Conservation (phyloP, 2,797 vertebrate genomes). For the Cirrhinus mrigala region DNA sequence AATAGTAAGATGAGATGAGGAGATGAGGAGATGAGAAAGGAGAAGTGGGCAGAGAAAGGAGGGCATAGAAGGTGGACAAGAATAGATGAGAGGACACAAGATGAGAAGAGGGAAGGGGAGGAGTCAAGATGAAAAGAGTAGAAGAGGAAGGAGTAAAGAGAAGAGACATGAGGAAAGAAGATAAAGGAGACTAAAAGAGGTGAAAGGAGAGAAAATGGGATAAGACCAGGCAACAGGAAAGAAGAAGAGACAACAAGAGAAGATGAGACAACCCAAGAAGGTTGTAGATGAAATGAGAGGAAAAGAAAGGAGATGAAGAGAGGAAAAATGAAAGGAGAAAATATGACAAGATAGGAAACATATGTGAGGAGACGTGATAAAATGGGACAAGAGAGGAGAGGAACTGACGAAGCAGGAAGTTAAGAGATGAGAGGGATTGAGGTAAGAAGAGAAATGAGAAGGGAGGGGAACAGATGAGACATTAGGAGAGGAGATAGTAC, state of each 20-base stretch:
- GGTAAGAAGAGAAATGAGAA: neutral
- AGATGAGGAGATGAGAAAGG: neutral
- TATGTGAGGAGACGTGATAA: neutral
- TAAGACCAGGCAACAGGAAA: neutral
- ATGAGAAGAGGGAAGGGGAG: neutral
- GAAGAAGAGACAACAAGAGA: neutral
- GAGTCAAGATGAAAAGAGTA: neutral
- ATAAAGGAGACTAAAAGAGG: neutral
- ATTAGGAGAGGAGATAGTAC: neutral
- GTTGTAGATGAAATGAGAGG: neutral
- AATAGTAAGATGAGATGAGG: too few species aligned
- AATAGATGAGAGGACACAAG: neutral
- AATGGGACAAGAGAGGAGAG: neutral
- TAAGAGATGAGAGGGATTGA: neutral
- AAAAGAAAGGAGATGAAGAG: neutral
- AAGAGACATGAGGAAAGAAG: neutral
- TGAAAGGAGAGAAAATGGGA: neutral
- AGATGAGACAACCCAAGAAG: neutral
- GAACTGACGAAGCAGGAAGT: neutral
- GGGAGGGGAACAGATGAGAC: neutral
- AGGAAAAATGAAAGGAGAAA: neutral
- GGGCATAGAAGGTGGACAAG: neutral
- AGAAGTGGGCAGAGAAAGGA: neutral
- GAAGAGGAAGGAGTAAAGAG: neutral
- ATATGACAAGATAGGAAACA: neutral